Evolutionary conservation across 2,113 vertebrate species (phyloP), one percentile per base, ranked within the genome.

Genomic region (Sylvietta virens): DNA sequence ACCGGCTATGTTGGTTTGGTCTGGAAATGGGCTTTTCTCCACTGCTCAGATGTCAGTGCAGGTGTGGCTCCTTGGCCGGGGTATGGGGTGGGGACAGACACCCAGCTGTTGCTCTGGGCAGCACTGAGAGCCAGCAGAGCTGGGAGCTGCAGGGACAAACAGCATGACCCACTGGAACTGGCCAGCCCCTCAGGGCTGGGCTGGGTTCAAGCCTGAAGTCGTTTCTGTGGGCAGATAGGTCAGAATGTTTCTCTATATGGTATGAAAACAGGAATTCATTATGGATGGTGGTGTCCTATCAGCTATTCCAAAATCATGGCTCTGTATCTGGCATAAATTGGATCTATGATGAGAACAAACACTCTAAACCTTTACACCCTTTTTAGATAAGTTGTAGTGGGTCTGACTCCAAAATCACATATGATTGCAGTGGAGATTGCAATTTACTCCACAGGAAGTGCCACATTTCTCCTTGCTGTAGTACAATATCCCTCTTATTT

Each of bases 131-230:
- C 31, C 2, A 9, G 31, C 58, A 56, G 31, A 88, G 21, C 35
- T n/a, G 4, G 42, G 28, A 51, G 23, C 8, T 37, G 31, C 26
- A n/a, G 62, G 47, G n/a, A 6, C 11, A 48, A 88, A 66, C 0
- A 0, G 30, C 23, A 15, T 11, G 10, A 24, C n/a, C 48, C 4
- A 1, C 6, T 6, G 7, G 50, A 77, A 27, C 30, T 40, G 33
- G 18, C 21, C 56, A 71, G 7, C 1, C 0, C 16, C 24, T 77
- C 1, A 0, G 37, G 33, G 6, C 28, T 47, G 62, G 17, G 5
- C 14, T 73, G 54, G 13, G 11, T 13, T 77, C 15, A 44, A 57
- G 39, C 5, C 18, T 54, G 7, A 5, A 10, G 39, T 48, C 0
- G 0, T 33, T 60, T 42, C 21, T 62, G 18, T 35, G 15, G 61